Evolutionary conservation across 2,888 invertebrate species (phyloP).

Genomic region (Hirtodrosophila cameraria): DNA sequence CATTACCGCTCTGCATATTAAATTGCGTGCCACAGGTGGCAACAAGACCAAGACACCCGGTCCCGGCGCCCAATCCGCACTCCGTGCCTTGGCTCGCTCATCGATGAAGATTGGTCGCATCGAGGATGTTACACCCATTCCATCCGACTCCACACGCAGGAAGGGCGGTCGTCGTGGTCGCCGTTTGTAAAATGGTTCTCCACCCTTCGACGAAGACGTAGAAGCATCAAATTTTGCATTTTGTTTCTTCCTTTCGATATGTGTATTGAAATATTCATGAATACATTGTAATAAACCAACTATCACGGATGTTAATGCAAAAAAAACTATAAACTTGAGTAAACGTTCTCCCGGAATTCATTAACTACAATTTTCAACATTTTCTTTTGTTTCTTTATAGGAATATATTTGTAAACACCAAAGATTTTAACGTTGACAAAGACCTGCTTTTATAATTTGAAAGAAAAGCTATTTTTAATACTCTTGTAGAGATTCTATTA

Average conservation of each 20-base stretch:
- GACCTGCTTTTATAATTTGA: too few relatives aligned
- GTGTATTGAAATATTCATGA: conserved; percentile 28
- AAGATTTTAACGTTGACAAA: too few relatives aligned
- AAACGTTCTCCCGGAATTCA: too few relatives aligned
- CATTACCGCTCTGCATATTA: conserved; percentile 99
- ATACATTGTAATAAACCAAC: conserved; percentile 35
- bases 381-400: too few relatives aligned
- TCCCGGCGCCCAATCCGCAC: conserved; percentile 98
- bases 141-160: conserved; percentile 99
- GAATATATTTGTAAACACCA: too few relatives aligned
- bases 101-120: conserved; percentile 99
- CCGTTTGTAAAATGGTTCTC: conserved; percentile 94
- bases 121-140: conserved; percentile 99
- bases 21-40: conserved; percentile 98
- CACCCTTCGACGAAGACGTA: conserved; percentile 9
- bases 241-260: conserved; percentile 20
- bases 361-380: too few relatives aligned
- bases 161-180: conserved; percentile 99
- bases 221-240: conserved; percentile 9
- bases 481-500: too few relatives aligned
- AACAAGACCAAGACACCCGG: conserved; percentile 99
- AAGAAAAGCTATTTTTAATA: too few relatives aligned
- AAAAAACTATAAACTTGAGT: not conserved
- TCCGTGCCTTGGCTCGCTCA: conserved; percentile 98
- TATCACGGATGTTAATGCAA: conserved; percentile 10